Percentiles rank a stretch among this genome's conserved stretches.
Conservation (phyloP, 1,140 invertebrate genomes). For the Trachymyrmex cornetzi region DNA sequence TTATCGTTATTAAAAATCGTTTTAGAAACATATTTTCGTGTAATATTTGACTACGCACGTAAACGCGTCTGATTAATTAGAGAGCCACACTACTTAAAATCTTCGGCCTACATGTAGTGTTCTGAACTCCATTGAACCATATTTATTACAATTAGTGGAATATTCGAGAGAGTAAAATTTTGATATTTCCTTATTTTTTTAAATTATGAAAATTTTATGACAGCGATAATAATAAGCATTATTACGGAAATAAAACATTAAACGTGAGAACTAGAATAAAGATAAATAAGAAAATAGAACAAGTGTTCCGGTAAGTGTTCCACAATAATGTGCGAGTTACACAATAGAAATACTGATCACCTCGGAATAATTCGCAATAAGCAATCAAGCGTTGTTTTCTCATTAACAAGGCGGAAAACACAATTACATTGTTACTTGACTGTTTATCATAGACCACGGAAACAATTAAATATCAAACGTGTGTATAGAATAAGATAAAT, state of each 20-base stretch:
- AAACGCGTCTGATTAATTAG: slow-evolving; percentile 44
- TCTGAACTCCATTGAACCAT: neutral
- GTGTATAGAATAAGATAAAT: neutral
- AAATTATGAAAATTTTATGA: neutral
- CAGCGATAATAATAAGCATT: neutral
- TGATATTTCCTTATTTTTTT: neutral
- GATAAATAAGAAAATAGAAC: neutral
- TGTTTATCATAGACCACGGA: slow-evolving; percentile 5
- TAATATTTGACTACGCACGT: neutral
- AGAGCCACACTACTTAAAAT: slow-evolving; percentile 32
- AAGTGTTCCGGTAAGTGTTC: too few species aligned
- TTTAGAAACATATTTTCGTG: neutral
- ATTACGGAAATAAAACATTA: neutral
- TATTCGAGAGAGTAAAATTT: neutral
- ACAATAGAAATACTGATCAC: neutral
- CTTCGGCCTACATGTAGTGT: neutral
- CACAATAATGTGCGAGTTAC: neutral
- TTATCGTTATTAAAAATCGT: neutral
- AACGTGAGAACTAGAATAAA: neutral
- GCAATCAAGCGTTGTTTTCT: neutral
- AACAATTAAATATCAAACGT: neutral
- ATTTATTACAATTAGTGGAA: neutral
- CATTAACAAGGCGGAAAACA: neutral
- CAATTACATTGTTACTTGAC: slow-evolving; percentile 1
- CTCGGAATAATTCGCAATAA: slow-evolving; percentile 39